phyloP scores from a whole-genome alignment of 1,140 invertebrate species.

The Arctopsyche grandis region DNA sequence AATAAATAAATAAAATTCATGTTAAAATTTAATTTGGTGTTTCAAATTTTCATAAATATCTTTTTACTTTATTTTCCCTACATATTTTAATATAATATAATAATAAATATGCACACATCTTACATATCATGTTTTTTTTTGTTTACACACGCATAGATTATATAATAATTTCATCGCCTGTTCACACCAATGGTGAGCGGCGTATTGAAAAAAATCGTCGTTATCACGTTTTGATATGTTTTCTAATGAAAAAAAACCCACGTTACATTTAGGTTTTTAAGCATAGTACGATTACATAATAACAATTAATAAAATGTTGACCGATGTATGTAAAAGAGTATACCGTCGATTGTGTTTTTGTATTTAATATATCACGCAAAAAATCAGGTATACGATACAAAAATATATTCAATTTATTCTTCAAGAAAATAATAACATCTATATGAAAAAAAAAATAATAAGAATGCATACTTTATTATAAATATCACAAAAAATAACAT shows the following conservation, averaged over 20 bases:
- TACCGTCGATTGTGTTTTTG: neutral
- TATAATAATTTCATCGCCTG: constrained; percentile 19
- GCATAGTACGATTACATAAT: constrained; percentile 15
- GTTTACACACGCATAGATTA: neutral
- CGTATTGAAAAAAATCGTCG: neutral
- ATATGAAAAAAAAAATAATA: too few relatives aligned
- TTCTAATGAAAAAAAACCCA: constrained; percentile 13
- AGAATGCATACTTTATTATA: too few relatives aligned
- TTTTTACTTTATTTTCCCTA: constrained; percentile 18
- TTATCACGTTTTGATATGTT: constrained; percentile 22
- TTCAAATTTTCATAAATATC: constrained; percentile 42
- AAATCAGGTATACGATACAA: constrained; percentile 9
- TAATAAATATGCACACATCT: neutral
- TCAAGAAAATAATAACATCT: neutral
- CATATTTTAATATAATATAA: constrained; percentile 1
- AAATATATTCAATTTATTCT: constrained; percentile 3
- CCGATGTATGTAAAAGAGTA: neutral
- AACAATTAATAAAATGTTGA: neutral
- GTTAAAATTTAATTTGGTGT: constrained; percentile 41
- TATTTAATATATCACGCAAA: constrained; percentile 7
- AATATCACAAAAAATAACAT: too few relatives aligned
- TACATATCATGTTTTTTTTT: neutral
- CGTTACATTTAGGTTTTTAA: constrained; percentile 23
- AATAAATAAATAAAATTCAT: constrained; percentile 26
- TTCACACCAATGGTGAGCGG: neutral